These are phyloP conservation scores for Arctia plantaginis DNA, from an alignment of 2,888 invertebrate genomes.

Conservation along the genomic window DNA sequence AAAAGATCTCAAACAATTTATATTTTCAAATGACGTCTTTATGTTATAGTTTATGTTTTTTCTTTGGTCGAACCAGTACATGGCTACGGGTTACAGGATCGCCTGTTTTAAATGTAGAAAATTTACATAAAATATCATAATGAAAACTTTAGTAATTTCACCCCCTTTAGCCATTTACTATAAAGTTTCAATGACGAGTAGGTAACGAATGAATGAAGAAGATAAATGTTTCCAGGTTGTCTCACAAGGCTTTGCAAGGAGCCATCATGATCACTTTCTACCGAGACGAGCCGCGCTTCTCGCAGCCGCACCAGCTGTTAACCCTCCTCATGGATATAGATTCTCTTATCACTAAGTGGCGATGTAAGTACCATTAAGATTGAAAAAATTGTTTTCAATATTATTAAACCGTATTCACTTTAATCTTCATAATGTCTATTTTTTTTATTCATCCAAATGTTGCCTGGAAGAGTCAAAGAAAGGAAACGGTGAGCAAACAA, in stretches of 20 bases:
- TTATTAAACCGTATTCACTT: not conserved
- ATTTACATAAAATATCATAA: too few relatives aligned
- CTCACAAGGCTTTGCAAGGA: slow-evolving; percentile 97
- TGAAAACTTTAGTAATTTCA: too few relatives aligned
- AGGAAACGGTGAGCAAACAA: too few relatives aligned
- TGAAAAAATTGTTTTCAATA: not conserved
- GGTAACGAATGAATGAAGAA: not conserved
- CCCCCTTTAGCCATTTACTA: not conserved
- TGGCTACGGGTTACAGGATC: too few relatives aligned
- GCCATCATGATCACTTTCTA: slow-evolving; percentile 99
- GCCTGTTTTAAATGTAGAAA: too few relatives aligned
- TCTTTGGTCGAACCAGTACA: too few relatives aligned
- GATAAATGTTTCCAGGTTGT: slow-evolving; percentile 86
- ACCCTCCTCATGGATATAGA: slow-evolving; percentile 99
- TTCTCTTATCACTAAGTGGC: slow-evolving; percentile 99
- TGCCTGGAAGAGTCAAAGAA: not conserved
- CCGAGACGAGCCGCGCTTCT: slow-evolving; percentile 98
- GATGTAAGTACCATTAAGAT: slow-evolving; percentile 90
- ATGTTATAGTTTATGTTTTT: too few relatives aligned
- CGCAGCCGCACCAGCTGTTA: slow-evolving; percentile 98
- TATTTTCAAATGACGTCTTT: too few relatives aligned
- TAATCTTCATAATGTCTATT: not conserved
- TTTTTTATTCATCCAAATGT: too few relatives aligned
- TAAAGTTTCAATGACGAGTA: not conserved
- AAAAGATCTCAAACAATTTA: too few relatives aligned